phyloP scores from a whole-genome alignment of 2,888 invertebrate species.

The Candidula unifasciata region DNA sequence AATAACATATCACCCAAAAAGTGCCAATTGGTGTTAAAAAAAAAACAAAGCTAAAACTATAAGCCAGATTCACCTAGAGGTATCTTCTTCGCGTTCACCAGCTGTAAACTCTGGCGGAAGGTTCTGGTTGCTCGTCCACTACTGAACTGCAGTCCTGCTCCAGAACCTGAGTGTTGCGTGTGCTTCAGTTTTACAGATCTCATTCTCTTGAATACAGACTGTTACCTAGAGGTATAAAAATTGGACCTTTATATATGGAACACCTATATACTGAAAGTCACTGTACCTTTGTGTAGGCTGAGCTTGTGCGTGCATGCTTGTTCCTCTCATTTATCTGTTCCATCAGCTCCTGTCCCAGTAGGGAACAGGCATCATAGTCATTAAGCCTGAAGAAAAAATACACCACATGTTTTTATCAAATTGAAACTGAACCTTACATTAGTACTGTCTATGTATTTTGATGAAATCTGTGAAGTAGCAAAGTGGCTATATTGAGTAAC shows the following conservation, averaged over 20 bases:
- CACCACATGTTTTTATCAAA: background rate
- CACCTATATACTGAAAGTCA: background rate
- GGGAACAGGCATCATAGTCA: slow-evolving; percentile 68
- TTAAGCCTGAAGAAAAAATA: slow-evolving; percentile 64
- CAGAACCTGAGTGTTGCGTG: no score
- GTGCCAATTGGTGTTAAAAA: background rate
- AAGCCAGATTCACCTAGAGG: no score
- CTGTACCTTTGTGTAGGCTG: slow-evolving; percentile 69
- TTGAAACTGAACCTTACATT: background rate
- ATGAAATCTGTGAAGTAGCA: no score
- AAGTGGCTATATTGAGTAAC: no score
- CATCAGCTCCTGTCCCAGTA: slow-evolving; percentile 70
- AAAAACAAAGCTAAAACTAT: no score
- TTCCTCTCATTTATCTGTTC: slow-evolving; percentile 71
- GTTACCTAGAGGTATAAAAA: background rate
- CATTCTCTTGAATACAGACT: no score
- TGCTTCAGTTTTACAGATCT: no score
- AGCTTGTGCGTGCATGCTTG: slow-evolving; percentile 69
- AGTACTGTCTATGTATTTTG: background rate
- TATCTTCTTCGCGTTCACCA: no score
- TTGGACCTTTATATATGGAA: background rate
- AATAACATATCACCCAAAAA: no score
- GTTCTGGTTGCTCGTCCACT: no score
- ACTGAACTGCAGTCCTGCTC: no score
- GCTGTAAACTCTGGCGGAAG: no score